Evolutionary conservation across 1,140 invertebrate genomes (phyloP).

Genomic region (Euglossa dilemma): DNA sequence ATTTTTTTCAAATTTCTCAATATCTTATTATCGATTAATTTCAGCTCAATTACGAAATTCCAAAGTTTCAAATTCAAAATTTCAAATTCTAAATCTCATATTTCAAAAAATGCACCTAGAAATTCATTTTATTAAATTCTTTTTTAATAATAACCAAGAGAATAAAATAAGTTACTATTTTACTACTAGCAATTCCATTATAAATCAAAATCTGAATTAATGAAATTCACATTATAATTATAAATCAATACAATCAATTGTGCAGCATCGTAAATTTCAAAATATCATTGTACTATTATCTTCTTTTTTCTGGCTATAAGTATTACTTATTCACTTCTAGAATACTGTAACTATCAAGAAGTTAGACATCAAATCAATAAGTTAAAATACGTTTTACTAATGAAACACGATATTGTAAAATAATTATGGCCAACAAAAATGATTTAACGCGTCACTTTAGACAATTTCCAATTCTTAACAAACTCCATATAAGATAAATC

Average conservation of each 20-base stretch:
- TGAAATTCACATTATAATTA: not conserved
- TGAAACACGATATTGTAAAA: too few species aligned
- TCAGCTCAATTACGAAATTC: not conserved
- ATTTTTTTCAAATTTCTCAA: constrained; percentile 65
- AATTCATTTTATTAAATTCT: not conserved
- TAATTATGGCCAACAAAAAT: too few species aligned
- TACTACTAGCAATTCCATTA: not conserved
- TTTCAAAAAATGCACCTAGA: not conserved
- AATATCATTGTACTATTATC: not conserved
- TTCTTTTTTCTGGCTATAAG: not conserved
- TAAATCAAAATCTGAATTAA: not conserved
- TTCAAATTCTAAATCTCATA: not conserved
- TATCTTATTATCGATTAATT: constrained; percentile 4
- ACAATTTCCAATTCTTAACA: too few species aligned
- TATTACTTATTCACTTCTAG: too few species aligned
- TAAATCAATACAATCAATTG: not conserved
- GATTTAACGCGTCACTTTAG: too few species aligned
- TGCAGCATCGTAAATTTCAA: not conserved
- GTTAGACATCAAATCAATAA: too few species aligned
- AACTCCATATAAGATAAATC: too few species aligned
- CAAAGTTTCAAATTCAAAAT: not conserved
- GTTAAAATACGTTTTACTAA: too few species aligned
- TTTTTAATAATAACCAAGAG: not conserved
- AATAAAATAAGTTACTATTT: not conserved
- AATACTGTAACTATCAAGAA: too few species aligned